These are phyloP conservation scores for Pharmacophagus antenor DNA, from an alignment of 2,888 invertebrate species.

Conservation along the genomic window DNA sequence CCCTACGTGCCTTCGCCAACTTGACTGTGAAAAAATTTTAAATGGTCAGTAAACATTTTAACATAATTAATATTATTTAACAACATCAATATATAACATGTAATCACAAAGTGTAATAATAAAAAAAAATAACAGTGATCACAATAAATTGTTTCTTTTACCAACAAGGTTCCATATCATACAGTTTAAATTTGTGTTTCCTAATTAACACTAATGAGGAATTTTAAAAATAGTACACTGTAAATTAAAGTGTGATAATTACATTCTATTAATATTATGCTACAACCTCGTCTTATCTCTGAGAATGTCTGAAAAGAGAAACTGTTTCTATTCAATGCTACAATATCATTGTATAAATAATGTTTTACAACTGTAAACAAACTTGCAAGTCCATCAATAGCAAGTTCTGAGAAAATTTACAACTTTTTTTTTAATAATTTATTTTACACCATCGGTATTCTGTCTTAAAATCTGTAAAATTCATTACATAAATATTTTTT, in stretches of 20 bases:
- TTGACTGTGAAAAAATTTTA: constrained; percentile 60
- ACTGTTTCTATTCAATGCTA: constrained; percentile 1
- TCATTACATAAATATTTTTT: background rate
- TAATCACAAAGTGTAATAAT: background rate
- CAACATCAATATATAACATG: background rate
- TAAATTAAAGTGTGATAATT: background rate
- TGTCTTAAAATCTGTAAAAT: background rate
- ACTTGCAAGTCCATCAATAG: background rate
- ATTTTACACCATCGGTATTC: background rate
- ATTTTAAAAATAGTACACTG: background rate
- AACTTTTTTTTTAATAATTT: background rate
- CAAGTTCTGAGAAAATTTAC: background rate
- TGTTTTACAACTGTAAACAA: background rate
- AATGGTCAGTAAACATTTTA: background rate
- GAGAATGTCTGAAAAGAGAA: constrained; percentile 1
- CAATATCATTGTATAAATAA: constrained; percentile 2
- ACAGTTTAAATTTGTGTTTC: background rate
- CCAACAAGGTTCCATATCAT: background rate
- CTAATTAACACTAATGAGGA: background rate
- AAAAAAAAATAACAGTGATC: constrained; percentile 19
- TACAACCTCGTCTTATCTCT: background rate
- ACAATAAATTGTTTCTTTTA: constrained; percentile 16
- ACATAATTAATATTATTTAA: background rate
- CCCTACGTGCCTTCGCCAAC: constrained; percentile 83
- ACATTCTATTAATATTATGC: background rate